These are phyloP conservation scores for Cerceris ruficornis DNA, from an alignment of 2,888 invertebrate genomes.

Conservation along the genomic window DNA sequence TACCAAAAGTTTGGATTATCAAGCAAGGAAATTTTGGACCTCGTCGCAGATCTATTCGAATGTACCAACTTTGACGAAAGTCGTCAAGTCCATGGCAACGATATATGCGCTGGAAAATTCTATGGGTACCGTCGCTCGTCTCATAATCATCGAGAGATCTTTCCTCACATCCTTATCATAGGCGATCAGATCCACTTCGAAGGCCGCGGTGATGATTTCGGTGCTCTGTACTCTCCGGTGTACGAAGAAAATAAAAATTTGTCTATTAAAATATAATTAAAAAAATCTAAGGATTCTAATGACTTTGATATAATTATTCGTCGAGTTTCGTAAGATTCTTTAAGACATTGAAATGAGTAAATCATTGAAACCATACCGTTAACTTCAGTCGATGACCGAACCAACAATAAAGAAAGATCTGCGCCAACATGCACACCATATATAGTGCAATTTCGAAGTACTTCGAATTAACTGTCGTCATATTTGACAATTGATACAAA, in stretches of 20 bases:
- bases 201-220: constrained; percentile 47
- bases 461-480: constrained; percentile 15
- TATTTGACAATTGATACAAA: constrained; percentile 49
- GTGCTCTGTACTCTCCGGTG: constrained; percentile 45
- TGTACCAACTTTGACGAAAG: constrained; percentile 59
- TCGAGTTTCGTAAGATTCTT: no score
- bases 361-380: constrained; percentile 39
- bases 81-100: constrained; percentile 54
- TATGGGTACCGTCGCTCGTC: constrained; percentile 49
- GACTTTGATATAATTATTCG: neutral
- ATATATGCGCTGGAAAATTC: constrained; percentile 52
- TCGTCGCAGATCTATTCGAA: neutral
- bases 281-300: neutral
- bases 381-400: constrained; percentile 59
- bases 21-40: neutral
- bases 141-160: constrained; percentile 48
- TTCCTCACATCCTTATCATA: constrained; percentile 29
- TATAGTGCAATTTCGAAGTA: constrained; percentile 49
- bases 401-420: constrained; percentile 65
- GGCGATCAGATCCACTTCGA: constrained; percentile 56
- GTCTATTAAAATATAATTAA: neutral
- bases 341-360: neutral
- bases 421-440: constrained; percentile 52
- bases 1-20: neutral
- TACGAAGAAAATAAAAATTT: neutral